Base-by-base conservation (phyloP, 2,888 invertebrate species). In the Ctena decussata region DNA sequence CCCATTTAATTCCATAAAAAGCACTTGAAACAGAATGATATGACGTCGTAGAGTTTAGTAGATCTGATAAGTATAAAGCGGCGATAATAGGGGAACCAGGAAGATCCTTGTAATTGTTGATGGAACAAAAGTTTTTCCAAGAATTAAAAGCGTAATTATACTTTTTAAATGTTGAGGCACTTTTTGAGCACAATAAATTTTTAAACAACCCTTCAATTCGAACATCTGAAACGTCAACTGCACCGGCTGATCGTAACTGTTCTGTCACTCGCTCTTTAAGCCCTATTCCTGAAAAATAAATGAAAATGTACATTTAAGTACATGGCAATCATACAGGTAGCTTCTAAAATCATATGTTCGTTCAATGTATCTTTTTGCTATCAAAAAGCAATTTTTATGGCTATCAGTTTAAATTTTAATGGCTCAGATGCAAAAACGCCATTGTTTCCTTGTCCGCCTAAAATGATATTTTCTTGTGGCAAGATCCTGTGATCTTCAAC, bases 1-100 rank as follows among this genome's bases (percentile, higher is more conserved):
- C 71, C 84, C 87, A 87, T 49, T 84, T 85, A 8, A 85, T 83
- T 15, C 75, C 49, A 69, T 82, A 87, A 46, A 83, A 76, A 41
- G 70, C 82, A 15, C 80, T 37, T 30, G 74, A 60, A 5, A 86
- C 57, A n/a, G 65, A 70, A 27, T 41, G 24, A 27, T 69, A 39
- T 18, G 86, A 78, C 21, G 65, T 73, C 24, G 76, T 81, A 12
- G 30, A 27, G n/a, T 81, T 74, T 12, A 81, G 12, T 60, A 81
- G 65, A 69, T 57, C 35, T 3, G 81, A 79, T 35, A 86, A 44
- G 60, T 80, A 83, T 41, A 84, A 57, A 6, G 86, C 81, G 1
- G 81, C 81, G 21, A 71, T 46, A 18, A 81, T 53, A n/a, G 84
- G 76, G 41, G 32, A 41, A 1, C 77, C 85, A 35, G 82, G 84